Evolutionary conservation across 2,113 vertebrate genomes (phyloP), one percentile per base, ranked within the genome.

Genomic region (Pteronura brasiliensis): DNA sequence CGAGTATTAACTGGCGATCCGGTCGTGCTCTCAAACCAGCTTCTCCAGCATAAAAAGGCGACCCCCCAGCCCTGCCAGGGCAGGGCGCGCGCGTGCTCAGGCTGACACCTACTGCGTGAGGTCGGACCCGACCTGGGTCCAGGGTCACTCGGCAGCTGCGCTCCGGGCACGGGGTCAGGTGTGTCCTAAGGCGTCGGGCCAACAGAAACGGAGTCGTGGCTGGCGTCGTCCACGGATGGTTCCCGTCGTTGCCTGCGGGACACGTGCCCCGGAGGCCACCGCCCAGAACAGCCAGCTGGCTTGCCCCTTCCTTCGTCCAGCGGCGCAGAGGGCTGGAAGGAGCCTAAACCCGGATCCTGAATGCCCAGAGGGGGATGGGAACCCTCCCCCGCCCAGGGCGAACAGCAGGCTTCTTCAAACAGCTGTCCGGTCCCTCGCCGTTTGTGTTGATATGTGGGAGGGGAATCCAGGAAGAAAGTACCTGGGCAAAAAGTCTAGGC

Each of bases 201-300:
- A n/a, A 11, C 6, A 8, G 55, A 57, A 0, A 81, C 61, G 5
- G 15, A 18, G 71, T 21, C 29, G 42, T 15, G 20, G 71, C 69
- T 74, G 34, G 67, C 14, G 29, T 34, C 65, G 7, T n/a, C 59
- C 39, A 1, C 15, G 0, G 47, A 7, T 14, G 59, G 47, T 79
- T 21, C 36, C n/a, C 0, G 7, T 6, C 23, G 25, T 76, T 8
- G 87, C 23, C 63, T 20, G 42, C 17, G 10, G 55, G 80, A 52
- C 97, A 96, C 88, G 65, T 92, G 91, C 27, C n/a, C 18, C 3
- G 21, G 88, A 65, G 47, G n/a, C 74, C 20, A 25, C 0, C 2
- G 77, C 49, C 27, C 4, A 39, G 39, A 14, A 6, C 65, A 6
- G 71, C 15, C 9, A 0, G 12, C 5, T 1, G 42, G 74, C 36